These are phyloP conservation scores for Actenoides hombroni DNA, from an alignment of 2,113 vertebrate species.

Conservation along the genomic window DNA sequence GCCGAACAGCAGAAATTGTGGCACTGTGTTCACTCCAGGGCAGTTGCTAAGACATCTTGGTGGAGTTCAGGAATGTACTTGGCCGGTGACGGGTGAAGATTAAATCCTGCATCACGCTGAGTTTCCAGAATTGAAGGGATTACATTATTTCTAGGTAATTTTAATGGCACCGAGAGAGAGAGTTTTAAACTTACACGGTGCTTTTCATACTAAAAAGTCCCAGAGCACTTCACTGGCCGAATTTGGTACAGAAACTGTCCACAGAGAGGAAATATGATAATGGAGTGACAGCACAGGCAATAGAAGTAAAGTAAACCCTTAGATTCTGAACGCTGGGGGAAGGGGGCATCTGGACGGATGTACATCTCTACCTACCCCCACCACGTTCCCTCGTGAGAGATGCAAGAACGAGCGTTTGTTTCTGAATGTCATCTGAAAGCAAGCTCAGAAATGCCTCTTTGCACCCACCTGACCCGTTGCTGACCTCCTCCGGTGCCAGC, in stretches of 20 bases:
- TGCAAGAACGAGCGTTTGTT: rapidly evolving
- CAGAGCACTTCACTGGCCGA: neutral
- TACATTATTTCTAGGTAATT: neutral
- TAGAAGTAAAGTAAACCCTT: neutral
- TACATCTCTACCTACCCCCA: rapidly evolving
- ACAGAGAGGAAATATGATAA: neutral
- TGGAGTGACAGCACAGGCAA: neutral
- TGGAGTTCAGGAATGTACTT: neutral
- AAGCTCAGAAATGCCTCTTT: neutral
- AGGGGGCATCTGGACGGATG: neutral
- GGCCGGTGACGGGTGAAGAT: neutral
- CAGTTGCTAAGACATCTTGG: neutral
- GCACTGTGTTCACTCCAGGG: neutral
- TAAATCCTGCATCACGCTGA: neutral
- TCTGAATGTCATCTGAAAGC: neutral
- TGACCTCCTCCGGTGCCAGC: neutral
- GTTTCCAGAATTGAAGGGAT: neutral
- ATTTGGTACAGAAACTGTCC: neutral
- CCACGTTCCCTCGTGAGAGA: neutral
- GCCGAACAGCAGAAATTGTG: neutral
- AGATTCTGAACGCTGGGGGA: neutral
- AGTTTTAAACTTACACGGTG: neutral
- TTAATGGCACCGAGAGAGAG: neutral
- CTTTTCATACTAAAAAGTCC: neutral
- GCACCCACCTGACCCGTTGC: neutral